Base-by-base conservation (phyloP, 2,113 vertebrate genomes). In the Sphyrna mokarran region DNA sequence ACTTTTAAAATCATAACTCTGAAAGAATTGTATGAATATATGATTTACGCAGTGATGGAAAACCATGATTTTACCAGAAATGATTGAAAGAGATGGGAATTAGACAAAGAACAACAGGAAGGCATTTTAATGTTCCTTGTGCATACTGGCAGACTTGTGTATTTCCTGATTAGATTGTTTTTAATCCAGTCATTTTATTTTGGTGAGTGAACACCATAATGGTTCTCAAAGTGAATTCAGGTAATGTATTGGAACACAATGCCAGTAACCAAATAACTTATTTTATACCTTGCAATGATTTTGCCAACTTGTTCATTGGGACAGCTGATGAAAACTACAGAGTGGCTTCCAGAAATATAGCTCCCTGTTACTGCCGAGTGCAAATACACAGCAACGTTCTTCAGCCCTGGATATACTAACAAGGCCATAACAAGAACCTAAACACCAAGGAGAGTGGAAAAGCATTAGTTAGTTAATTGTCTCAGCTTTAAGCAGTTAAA, bases 251-350 rank as follows among this genome's bases (percentile, higher is more conserved):
- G 37, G 37, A 83, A 83, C 80, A 83, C 22, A 18, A 83, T 43
- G 5, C 80, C 37, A 83, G 37, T 40, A 83, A 40, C 16, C 5
- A 40, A 83, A 43, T 40, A 1, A 43, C 7, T 83, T 83, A 11
- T 89, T 66, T 93, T 20, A n/a, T 98, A 99, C 98, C 98, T 99
- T 96, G 98, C 98, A 23, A 98, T 97, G 80, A 98, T 98, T 97
- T 96, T 98, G 96, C 98, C 99, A 66, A 97, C 96, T 95, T 98
- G 98, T 96, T 99, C 98, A 0, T 98, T 98, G 96, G 98, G 98
- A 90, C 98, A 98, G 97, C 97, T 98, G 97, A 99, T 95, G 29
- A 99, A 97, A 95, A 98, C 96, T 0, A 99, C 43, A 14, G 98
- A 99, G 87, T 98, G 97, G 0, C 97, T 97, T 43, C 98, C 98